phyloP scores from a whole-genome alignment of 1,140 invertebrate species.

The Drosophila suzukii region DNA sequence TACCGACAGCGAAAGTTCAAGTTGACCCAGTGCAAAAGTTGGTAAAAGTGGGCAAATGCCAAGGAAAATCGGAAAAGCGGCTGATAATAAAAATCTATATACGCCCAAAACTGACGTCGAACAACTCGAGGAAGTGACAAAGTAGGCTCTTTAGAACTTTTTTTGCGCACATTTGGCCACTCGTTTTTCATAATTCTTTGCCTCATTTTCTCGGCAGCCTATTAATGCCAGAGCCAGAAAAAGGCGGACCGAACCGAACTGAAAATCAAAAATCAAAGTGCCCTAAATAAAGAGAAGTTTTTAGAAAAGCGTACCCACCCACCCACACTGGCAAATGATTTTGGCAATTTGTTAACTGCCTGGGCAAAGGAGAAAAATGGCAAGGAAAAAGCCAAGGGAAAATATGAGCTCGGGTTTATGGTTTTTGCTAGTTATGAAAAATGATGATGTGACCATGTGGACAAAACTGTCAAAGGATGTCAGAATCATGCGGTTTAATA shows the following conservation, averaged over 20 bases:
- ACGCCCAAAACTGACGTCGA: constrained; percentile 44
- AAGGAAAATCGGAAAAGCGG: constrained; percentile 14
- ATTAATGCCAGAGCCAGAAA: constrained; percentile 52
- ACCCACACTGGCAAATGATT: constrained; percentile 31
- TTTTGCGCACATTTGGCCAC: constrained; percentile 59
- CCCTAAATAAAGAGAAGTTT: constrained; percentile 70
- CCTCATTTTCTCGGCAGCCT: constrained; percentile 43
- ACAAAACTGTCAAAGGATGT: constrained; percentile 80
- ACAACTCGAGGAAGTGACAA: constrained; percentile 59
- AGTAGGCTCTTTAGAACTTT: constrained; percentile 52
- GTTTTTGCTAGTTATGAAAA: constrained; percentile 67
- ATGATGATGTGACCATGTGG: constrained; percentile 78
- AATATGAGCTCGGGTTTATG: constrained; percentile 63
- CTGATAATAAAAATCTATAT: constrained; percentile 56
- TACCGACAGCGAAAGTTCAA: constrained; percentile 29
- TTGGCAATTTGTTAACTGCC: constrained; percentile 71
- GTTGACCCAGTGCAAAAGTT: constrained; percentile 31
- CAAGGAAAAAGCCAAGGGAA: constrained; percentile 15
- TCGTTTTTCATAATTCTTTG: constrained; percentile 64
- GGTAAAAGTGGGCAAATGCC: background rate
- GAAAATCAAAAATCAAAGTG: constrained; percentile 51
- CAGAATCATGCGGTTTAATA: constrained; percentile 77
- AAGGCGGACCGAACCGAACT: constrained; percentile 17
- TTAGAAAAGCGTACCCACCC: background rate
- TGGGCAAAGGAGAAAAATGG: background rate